phyloP scores from a whole-genome alignment of 2,888 invertebrate species.

The Nesidiocoris tenuis region DNA sequence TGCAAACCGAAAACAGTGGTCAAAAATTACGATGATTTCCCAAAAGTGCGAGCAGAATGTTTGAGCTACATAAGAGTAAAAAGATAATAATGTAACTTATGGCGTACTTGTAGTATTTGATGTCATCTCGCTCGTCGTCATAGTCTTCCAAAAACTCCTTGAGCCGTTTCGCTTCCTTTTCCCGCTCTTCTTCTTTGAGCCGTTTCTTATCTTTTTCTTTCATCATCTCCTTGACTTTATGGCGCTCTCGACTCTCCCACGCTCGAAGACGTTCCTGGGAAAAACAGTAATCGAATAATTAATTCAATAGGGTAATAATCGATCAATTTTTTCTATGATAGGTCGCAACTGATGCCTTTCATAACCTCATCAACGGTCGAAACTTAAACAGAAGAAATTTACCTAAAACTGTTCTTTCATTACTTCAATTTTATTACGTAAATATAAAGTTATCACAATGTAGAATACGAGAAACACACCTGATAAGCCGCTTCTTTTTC shows the following conservation, averaged over 20 bases:
- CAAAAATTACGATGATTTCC: not conserved
- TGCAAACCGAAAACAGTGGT: slow-evolving; percentile 52
- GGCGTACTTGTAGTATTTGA: slow-evolving; percentile 88
- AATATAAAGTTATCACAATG: no score
- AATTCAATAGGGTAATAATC: no score
- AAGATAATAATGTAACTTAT: not conserved
- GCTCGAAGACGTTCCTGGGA: slow-evolving; percentile 58
- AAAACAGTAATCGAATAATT: no score
- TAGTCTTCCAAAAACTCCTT: slow-evolving; percentile 99
- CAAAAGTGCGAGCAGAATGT: no score
- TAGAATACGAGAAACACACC: no score
- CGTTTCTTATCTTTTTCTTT: slow-evolving; percentile 83
- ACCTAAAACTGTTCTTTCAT: no score
- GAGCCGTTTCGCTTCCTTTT: slow-evolving; percentile 87
- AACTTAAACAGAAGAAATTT: no score
- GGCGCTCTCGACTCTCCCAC: slow-evolving; percentile 88
- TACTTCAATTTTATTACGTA: no score
- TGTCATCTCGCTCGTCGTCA: slow-evolving; percentile 95
- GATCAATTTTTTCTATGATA: not conserved
- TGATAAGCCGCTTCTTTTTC: slow-evolving; percentile 98
- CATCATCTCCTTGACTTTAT: slow-evolving; percentile 87
- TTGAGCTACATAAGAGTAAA: no score
- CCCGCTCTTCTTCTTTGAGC: slow-evolving; percentile 80
- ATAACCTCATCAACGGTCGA: no score
- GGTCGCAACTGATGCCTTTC: not conserved